phyloP scores from a whole-genome alignment of 1,140 invertebrate genomes.

The Camponotus floridanus region DNA sequence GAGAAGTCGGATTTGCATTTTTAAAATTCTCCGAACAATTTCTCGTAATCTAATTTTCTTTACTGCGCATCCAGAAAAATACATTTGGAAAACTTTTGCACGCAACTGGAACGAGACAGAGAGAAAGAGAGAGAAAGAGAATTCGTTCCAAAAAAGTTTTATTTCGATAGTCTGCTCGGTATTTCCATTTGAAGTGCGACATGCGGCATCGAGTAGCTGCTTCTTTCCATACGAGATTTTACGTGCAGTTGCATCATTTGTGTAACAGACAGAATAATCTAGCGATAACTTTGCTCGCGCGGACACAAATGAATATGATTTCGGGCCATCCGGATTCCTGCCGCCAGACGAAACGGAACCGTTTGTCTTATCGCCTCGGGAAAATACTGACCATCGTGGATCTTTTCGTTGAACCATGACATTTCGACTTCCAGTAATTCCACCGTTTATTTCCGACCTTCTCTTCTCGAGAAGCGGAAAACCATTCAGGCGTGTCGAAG shows the following conservation, averaged over 20 bases:
- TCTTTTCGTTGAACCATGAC: conserved; percentile 26
- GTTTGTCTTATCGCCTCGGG: conserved; percentile 15
- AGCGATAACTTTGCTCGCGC: neutral
- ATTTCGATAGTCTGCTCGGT: conserved; percentile 14
- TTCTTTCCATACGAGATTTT: neutral
- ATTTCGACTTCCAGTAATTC: conserved; percentile 44
- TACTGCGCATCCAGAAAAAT: neutral
- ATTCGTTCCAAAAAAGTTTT: conserved; percentile 21
- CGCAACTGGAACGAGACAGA: neutral
- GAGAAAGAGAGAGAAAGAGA: no score
- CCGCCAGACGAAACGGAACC: conserved; percentile 16
- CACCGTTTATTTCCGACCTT: conserved; percentile 11
- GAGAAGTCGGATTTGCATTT: neutral
- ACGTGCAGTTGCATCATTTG: neutral
- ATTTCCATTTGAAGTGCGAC: conserved; percentile 10
- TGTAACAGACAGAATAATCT: neutral
- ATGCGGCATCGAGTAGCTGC: no score
- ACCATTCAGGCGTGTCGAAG: conserved; percentile 4
- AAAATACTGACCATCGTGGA: conserved; percentile 15
- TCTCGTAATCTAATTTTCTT: conserved; percentile 33
- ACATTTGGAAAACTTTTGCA: neutral
- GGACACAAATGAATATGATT: conserved; percentile 18
- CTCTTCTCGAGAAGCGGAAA: neutral
- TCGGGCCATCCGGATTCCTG: neutral
- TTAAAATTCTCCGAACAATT: conserved; percentile 3